Conservation (phyloP, 2,113 vertebrate genomes). For the Thermophis baileyi region DNA sequence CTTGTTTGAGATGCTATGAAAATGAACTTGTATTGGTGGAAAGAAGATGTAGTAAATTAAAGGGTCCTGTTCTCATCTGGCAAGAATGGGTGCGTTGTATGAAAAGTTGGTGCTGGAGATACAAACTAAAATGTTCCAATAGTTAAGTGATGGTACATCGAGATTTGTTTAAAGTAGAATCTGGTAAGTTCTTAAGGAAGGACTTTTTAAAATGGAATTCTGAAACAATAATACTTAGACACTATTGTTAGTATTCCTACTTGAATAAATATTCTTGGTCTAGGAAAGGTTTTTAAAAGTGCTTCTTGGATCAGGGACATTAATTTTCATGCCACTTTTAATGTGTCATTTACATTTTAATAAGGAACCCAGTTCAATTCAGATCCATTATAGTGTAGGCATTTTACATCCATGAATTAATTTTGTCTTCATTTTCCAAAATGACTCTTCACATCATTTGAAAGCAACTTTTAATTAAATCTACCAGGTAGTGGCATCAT, state of each 20-base stretch:
- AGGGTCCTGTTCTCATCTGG: neutral
- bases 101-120: neutral
- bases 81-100: neutral
- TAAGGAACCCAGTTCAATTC: conserved; percentile 55
- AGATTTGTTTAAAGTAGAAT: neutral
- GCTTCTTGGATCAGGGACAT: conserved; percentile 45
- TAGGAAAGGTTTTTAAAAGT: conserved; percentile 30
- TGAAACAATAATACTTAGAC: conserved; percentile 1
- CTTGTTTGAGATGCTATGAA: neutral
- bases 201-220: neutral
- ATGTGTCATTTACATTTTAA: conserved; percentile 67
- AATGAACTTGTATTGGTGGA: neutral
- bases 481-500: conserved; percentile 66
- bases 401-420: conserved; percentile 62
- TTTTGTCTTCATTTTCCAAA: conserved; percentile 64
- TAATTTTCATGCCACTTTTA: conserved; percentile 53
- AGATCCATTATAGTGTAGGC: conserved; percentile 64
- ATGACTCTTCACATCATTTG: conserved; percentile 68
- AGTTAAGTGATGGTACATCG: neutral
- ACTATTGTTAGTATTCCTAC: neutral
- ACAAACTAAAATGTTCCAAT: neutral
- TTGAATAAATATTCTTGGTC: conserved; percentile 13
- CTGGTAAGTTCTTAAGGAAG: conserved; percentile 43
- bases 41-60: neutral
- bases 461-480: conserved; percentile 77